These are phyloP conservation scores for Scomber japonicus DNA, from an alignment of 2,113 vertebrate genomes.

Conservation along the genomic window DNA sequence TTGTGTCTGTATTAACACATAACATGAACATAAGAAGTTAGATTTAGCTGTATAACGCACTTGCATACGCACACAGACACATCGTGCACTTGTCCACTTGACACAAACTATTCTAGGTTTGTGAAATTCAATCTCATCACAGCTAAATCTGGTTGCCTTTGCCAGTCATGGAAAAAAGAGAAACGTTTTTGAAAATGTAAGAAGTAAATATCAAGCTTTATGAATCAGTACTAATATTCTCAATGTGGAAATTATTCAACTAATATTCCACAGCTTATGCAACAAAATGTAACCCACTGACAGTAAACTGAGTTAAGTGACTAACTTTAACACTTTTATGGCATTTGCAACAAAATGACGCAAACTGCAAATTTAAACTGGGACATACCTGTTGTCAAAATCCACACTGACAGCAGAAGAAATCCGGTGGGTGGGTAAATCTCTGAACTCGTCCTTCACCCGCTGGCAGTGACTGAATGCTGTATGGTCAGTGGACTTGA, in stretches of 20 bases:
- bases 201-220: not conserved
- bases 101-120: slow-evolving; percentile 71
- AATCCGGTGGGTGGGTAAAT: slow-evolving; percentile 29
- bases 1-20: not conserved
- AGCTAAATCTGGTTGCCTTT: slow-evolving; percentile 70
- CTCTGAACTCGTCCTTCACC: slow-evolving; percentile 48
- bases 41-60: not conserved
- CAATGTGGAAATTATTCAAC: not conserved
- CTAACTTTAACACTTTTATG: not conserved
- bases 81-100: slow-evolving; percentile 27
- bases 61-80: not conserved
- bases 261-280: not conserved
- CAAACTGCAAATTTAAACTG: not conserved
- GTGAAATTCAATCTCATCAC: slow-evolving; percentile 75
- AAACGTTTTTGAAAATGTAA: slow-evolving; percentile 4
- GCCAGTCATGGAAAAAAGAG: slow-evolving; percentile 16
- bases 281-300: not conserved
- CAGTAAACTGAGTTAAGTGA: not conserved
- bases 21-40: not conserved
- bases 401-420: slow-evolving; percentile 16
- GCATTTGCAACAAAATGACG: not conserved
- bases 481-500: slow-evolving; percentile 3
- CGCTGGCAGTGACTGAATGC: slow-evolving; percentile 6
- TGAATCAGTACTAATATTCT: not conserved
- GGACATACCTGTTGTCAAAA: slow-evolving; percentile 42